Percentiles rank a stretch among this genome's conserved stretches.
Conservation (phyloP, 1,140 invertebrate species). For the Penaeus japonicus region DNA sequence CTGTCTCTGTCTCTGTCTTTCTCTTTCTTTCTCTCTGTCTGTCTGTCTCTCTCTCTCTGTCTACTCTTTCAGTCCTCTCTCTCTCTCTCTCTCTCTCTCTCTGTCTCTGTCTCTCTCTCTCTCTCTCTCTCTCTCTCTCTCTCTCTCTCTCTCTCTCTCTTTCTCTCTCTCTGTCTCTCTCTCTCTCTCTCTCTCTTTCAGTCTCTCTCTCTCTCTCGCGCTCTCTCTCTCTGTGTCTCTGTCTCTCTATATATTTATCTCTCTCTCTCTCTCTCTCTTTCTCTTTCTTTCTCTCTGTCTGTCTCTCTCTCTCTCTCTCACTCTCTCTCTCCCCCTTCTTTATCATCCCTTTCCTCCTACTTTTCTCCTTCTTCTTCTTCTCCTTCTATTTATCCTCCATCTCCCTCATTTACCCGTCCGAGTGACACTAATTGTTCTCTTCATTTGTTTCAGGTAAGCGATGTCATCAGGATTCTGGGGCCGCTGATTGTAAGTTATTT, state of each 20-base stretch:
- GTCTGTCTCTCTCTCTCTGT: background rate
- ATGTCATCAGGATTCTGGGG: no score
- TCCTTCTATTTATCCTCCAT: no score
- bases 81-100: background rate
- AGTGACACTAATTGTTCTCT: no score
- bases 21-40: background rate
- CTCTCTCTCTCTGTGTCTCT: background rate
- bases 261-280: background rate
- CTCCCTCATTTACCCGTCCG: no score
- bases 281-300: background rate
- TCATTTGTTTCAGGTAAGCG: no score
- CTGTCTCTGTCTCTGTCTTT: no score
- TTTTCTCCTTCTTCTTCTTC: background rate
- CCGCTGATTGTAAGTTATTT: no score
- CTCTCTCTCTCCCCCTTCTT: background rate
- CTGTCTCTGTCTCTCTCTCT: background rate
- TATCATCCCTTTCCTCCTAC: background rate
- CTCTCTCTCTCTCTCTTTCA: no score
- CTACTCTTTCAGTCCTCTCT: background rate
- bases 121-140: background rate
- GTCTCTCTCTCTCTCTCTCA: background rate
- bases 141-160: no score
- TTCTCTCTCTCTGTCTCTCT: no score
- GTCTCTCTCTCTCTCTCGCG: background rate
- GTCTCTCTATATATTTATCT: background rate